Evolutionary conservation across 2,888 invertebrate species (phyloP).

Genomic region (Corythucha ciliata): DNA sequence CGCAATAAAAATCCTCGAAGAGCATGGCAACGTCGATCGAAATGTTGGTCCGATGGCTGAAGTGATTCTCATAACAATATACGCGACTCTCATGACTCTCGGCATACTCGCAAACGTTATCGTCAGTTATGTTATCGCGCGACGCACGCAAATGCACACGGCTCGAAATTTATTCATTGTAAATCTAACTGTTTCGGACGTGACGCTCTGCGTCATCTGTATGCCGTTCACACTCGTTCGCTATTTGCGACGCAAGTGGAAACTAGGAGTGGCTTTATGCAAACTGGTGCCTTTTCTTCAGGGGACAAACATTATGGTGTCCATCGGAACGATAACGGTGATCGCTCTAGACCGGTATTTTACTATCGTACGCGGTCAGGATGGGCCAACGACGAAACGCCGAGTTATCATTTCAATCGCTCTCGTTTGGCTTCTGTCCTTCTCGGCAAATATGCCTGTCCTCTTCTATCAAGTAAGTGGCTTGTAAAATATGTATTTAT

Average conservation of each 20-base stretch:
- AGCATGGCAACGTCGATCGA: constrained; percentile 29
- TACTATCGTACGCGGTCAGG: constrained; percentile 41
- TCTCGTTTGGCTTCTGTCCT: constrained; percentile 37
- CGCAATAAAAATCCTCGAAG: constrained; percentile 32
- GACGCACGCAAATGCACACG: constrained; percentile 39
- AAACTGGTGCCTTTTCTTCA: constrained; percentile 50
- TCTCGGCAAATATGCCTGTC: constrained; percentile 36
- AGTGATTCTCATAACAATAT: constrained; percentile 38
- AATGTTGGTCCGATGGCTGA: constrained; percentile 35
- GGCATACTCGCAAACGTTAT: constrained; percentile 41
- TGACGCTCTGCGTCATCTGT: constrained; percentile 49
- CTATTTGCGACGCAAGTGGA: constrained; percentile 45
- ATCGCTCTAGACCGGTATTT: constrained; percentile 44
- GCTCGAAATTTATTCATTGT: constrained; percentile 48
- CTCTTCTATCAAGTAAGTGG: constrained; percentile 39
- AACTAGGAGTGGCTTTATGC: constrained; percentile 49
- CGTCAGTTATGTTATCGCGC: constrained; percentile 40
- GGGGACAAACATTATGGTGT: constrained; percentile 51
- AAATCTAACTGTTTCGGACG: constrained; percentile 50
- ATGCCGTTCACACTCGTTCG: constrained; percentile 51
- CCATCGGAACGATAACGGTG: constrained; percentile 51
- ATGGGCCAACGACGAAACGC: constrained; percentile 31
- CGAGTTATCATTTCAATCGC: constrained; percentile 37
- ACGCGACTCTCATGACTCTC: constrained; percentile 39
- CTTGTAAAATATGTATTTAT: too few relatives aligned